Percentiles rank a stretch among this genome's conserved stretches.
These are phyloP conservation scores for Zaprionus camerounensis DNA, from an alignment of 1,140 invertebrate genomes.

Conservation along the genomic window DNA sequence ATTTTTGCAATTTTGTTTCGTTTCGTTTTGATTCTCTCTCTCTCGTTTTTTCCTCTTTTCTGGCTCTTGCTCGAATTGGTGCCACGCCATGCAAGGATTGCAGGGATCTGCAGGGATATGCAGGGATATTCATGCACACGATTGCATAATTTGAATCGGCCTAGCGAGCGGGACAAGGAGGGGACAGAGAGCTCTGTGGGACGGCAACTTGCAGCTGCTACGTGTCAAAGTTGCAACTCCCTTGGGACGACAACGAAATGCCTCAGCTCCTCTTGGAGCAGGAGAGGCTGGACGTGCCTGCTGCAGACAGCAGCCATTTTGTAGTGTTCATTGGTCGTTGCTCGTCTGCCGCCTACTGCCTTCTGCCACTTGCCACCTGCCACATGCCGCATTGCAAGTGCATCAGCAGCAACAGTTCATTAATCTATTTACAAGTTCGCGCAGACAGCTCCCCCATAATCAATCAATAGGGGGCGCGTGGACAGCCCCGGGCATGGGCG, in stretches of 20 bases:
- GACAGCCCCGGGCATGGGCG: slow-evolving; percentile 28
- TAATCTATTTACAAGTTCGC: slow-evolving; percentile 83
- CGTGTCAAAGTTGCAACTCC: slow-evolving; percentile 42
- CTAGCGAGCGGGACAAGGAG: not conserved
- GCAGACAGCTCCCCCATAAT: slow-evolving; percentile 80
- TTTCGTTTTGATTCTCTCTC: slow-evolving; percentile 16
- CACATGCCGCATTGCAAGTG: slow-evolving; percentile 29
- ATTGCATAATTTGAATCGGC: slow-evolving; percentile 65
- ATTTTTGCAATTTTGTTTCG: slow-evolving; percentile 39
- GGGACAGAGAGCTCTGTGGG: not conserved
- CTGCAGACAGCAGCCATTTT: slow-evolving; percentile 30
- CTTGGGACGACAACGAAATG: slow-evolving; percentile 1
- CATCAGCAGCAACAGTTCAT: slow-evolving; percentile 78
- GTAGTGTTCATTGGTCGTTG: not conserved
- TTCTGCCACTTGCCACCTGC: not conserved
- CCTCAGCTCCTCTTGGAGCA: not conserved
- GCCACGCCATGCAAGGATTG: slow-evolving; percentile 50
- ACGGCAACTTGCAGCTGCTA: slow-evolving; percentile 30
- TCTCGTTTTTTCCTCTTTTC: slow-evolving; percentile 5
- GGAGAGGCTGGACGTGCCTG: slow-evolving; percentile 6
- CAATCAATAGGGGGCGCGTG: slow-evolving; percentile 71
- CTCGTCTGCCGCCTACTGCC: not conserved
- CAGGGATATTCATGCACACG: slow-evolving; percentile 38
- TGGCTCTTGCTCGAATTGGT: slow-evolving; percentile 46
- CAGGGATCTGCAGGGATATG: slow-evolving; percentile 41